A percentile compares a stretch with the other conserved stretches of the same genome.
These are phyloP conservation scores for Phyllopteryx taeniolatus DNA, from an alignment of 2,113 vertebrate species.

Conservation along the genomic window DNA sequence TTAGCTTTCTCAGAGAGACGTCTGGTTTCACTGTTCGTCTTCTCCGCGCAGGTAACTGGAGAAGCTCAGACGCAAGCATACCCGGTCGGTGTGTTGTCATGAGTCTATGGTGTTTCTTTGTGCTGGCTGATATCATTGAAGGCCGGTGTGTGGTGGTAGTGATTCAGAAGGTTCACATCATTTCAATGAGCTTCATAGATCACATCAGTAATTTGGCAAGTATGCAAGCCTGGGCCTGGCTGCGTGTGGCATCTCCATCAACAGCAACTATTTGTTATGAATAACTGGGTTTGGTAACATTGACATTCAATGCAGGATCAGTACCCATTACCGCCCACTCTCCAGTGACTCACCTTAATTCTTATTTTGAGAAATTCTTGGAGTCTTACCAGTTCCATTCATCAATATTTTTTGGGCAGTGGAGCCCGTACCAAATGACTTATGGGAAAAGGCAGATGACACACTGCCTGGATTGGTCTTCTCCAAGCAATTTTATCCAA, in stretches of 20 bases:
- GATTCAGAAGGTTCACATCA: constrained; percentile 27
- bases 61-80: constrained; percentile 15
- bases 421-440: not conserved
- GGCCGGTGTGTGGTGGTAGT: constrained; percentile 27
- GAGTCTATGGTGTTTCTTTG: not conserved
- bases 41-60: constrained; percentile 39
- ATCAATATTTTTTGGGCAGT: not conserved
- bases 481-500: not conserved
- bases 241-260: constrained; percentile 11
- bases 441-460: not conserved
- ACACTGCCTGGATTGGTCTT: not conserved
- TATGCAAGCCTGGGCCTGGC: constrained; percentile 5
- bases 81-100: constrained; percentile 9
- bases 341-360: not conserved
- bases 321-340: not conserved
- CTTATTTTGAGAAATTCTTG: not conserved
- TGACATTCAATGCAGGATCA: not conserved
- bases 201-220: constrained; percentile 20
- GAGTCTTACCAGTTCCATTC: not conserved
- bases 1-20: not conserved
- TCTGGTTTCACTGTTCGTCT: constrained; percentile 8
- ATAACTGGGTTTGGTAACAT: not conserved
- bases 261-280: constrained; percentile 14
- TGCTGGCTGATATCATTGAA: constrained; percentile 11
- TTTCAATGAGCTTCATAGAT: constrained; percentile 27